phyloP scores from a whole-genome alignment of 1,140 invertebrate genomes.

The Drosophila suzukii region DNA sequence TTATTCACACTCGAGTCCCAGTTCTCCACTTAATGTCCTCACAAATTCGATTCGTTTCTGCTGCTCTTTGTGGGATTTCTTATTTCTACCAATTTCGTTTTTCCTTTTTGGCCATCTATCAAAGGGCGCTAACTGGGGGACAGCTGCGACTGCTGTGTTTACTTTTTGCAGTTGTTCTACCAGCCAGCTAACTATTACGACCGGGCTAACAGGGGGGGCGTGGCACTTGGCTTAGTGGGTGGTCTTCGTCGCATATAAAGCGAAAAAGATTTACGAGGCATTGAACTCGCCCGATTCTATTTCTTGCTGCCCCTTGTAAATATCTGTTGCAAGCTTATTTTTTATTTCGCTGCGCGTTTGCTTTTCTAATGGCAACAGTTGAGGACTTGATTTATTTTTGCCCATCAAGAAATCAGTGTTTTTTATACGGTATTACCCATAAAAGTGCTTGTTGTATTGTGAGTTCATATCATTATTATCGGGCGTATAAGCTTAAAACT shows the following conservation, averaged over 20 bases:
- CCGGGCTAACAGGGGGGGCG: constrained; percentile 29
- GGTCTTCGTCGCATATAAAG: constrained; percentile 26
- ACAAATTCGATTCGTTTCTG: constrained; percentile 33
- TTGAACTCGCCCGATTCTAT: constrained; percentile 45
- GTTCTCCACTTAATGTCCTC: constrained; percentile 29
- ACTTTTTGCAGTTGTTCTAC: constrained; percentile 18
- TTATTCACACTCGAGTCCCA: constrained; percentile 32
- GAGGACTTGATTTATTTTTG: constrained; percentile 21
- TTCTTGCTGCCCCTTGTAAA: too few species aligned
- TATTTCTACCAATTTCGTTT: neutral
- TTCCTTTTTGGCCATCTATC: constrained; percentile 35
- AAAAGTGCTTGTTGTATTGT: neutral
- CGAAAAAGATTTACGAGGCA: constrained; percentile 63
- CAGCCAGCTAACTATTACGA: constrained; percentile 37
- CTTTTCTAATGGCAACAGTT: constrained; percentile 28
- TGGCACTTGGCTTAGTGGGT: constrained; percentile 12
- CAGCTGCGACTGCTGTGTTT: constrained; percentile 37
- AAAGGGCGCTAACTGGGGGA: constrained; percentile 40
- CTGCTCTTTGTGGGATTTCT: neutral
- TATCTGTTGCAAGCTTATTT: constrained; percentile 9
- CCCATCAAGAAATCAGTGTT: neutral
- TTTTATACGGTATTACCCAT: neutral
- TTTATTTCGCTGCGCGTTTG: constrained; percentile 26
- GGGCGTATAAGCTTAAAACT: too few species aligned
- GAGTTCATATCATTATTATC: too few species aligned